Percentiles rank a stretch among this genome's conserved stretches.
Conservation (phyloP, 1,140 invertebrate genomes). For the Elysia chlorotica region DNA sequence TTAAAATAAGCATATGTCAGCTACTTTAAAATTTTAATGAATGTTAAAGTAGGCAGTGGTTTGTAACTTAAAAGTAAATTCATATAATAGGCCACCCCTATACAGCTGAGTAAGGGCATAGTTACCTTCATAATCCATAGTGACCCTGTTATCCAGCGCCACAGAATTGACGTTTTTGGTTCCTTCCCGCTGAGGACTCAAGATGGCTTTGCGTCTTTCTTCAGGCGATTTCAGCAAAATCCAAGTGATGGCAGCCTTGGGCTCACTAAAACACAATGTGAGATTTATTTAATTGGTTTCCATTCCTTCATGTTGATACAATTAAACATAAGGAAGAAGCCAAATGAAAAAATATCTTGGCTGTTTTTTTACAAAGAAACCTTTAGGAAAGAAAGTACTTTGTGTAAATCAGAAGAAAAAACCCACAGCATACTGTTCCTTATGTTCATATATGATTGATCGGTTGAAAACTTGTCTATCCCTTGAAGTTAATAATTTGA, state of each 20-base stretch:
- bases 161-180: no score
- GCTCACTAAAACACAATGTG: constrained; percentile 18
- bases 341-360: no score
- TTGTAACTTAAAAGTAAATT: background rate
- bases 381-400: background rate
- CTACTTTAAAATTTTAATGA: background rate
- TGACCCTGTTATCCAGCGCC: constrained; percentile 36
- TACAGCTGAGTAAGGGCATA: background rate
- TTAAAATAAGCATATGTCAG: background rate
- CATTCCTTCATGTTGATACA: no score
- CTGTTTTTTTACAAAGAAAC: background rate
- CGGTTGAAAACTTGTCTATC: no score
- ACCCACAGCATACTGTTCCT: no score
- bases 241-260: constrained; percentile 27
- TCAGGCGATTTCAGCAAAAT: constrained; percentile 21
- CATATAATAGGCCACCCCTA: background rate
- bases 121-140: constrained; percentile 44
- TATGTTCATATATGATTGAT: no score
- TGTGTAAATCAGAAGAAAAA: background rate
- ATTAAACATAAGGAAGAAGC: no score
- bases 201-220: constrained; percentile 15
- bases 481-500: background rate
- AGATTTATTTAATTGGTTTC: no score
- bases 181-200: constrained; percentile 23
- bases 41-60: background rate